These are phyloP conservation scores for Athene noctua DNA, from an alignment of 2,113 vertebrate genomes.

Conservation along the genomic window DNA sequence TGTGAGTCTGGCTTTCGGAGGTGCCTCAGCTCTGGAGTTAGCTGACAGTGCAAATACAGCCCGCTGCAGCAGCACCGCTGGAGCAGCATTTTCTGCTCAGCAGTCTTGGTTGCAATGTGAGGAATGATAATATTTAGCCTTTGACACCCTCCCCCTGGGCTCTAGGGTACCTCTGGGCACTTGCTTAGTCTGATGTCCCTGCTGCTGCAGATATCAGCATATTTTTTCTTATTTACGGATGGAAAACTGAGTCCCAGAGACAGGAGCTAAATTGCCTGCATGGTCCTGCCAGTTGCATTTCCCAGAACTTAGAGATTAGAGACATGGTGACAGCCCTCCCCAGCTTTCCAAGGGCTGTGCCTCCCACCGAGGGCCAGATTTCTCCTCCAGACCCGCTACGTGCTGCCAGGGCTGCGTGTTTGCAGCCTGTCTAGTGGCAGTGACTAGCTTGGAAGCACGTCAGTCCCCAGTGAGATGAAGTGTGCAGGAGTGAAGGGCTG, in stretches of 20 bases:
- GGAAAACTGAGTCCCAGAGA: neutral
- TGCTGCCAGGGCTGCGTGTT: neutral
- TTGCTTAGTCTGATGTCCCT: accelerated
- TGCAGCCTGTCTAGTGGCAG: neutral
- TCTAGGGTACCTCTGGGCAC: neutral
- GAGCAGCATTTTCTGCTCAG: neutral
- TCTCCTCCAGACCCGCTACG: neutral
- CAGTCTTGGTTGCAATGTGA: neutral
- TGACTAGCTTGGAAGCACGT: neutral
- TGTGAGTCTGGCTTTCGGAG: neutral
- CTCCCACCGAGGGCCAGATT: neutral
- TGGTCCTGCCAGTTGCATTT: neutral
- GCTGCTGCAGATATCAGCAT: neutral
- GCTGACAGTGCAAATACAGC: neutral
- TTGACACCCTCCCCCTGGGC: neutral
- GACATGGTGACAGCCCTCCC: neutral
- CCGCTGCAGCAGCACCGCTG: neutral
- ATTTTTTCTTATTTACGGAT: neutral
- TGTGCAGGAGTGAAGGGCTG: neutral
- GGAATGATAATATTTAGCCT: neutral
- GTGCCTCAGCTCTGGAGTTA: neutral
- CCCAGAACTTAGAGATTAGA: neutral
- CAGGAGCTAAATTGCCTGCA: neutral
- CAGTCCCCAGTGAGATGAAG: neutral
- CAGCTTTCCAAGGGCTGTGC: neutral